Evolutionary conservation across 2,113 vertebrate genomes (phyloP), one percentile per base, ranked within the genome.

Genomic region (Uria aalge): DNA sequence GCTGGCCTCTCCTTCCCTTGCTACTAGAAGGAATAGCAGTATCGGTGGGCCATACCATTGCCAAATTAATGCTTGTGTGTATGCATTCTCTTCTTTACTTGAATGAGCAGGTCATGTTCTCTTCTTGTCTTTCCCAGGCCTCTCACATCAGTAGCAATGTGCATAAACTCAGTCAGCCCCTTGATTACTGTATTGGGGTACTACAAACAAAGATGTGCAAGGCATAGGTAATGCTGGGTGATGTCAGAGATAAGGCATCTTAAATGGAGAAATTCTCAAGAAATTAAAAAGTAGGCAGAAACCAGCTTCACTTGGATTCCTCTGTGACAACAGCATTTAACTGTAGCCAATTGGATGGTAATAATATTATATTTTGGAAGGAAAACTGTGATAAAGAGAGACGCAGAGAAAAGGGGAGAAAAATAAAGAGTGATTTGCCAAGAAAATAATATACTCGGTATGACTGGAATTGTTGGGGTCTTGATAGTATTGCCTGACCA

Each of bases 31-130:
- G 43, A 63, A 38, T 3, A 79, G 29, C 38, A 55, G 22, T n/a
- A 26, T 53, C 1, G 1, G 21, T 73, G 40, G 24, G 27, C 64
- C 36, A 50, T 34, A 72, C 29, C 16, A 38, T 47, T 67, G 52
- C 32, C 41, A 68, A 73, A 50, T 21, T 45, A 50, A 50, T 0
- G 0, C 55, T 12, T 12, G 1, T 32, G 17, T 68, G 53, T 11
- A 16, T 41, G 18, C 29, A 9, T 66, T 48, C 40, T 60, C 26
- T 57, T 34, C 32, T 67, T 83, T 62, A 38, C 32, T 55, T 52
- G 53, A 68, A 56, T 1, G 5, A 62, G 21, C 60, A 47, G 41
- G 36, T 63, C n/a, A 13, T 26, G 13, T 57, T 84, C 38, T 63
- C 29, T 36, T 71, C 16, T 26, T 47, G 64, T 32, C 45, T n/a